Evolutionary conservation across 1,140 invertebrate species (phyloP), one percentile per base, ranked within the genome.

Genomic region (Galleria mellonella): DNA sequence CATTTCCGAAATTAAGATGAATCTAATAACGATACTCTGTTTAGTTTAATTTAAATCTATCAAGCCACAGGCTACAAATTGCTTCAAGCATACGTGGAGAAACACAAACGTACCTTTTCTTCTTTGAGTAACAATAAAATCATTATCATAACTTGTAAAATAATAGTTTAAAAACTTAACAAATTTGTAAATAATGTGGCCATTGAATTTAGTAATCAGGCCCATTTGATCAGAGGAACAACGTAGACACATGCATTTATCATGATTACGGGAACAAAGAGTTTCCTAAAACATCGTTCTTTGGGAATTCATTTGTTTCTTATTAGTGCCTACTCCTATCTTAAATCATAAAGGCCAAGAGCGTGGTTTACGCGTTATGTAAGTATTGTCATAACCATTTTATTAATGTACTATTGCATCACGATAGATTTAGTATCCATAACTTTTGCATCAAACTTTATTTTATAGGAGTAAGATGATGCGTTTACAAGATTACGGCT

Each of bases 201-300:
- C 49, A 59, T 59, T 59, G 13, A 55, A 52, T 52, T 55, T 28
- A 39, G 13, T 33, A 23, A 43, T 43, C 40, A 12, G 32, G 5
- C 11, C 9, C 32, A 14, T 14, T 12, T 14, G 11, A 35, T 14
- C 14, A n/a, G 14, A 35, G 35, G 14, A 17, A 37, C 17, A 23
- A 23, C 32, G 3, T 4, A 35, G 12, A 35, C 11, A 14, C 14
- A 32, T 11, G 31, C 13, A 4, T 14, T 35, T 29, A 44, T 61
- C 53, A 42, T 44, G 49, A 61, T 61, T 14, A 45, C 17, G 14
- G 12, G 31, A 38, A 61, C 54, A 61, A 61, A 56, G 57, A 49
- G 47, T 50, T 61, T 53, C 41, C 47, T 43, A 47, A 52, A 56
- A 60, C 50, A 53, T 49, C 48, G 15, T 11, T 29, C 29, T 53